Conservation (phyloP, 1,140 invertebrate species). For the Acromyrmex echinatior region DNA sequence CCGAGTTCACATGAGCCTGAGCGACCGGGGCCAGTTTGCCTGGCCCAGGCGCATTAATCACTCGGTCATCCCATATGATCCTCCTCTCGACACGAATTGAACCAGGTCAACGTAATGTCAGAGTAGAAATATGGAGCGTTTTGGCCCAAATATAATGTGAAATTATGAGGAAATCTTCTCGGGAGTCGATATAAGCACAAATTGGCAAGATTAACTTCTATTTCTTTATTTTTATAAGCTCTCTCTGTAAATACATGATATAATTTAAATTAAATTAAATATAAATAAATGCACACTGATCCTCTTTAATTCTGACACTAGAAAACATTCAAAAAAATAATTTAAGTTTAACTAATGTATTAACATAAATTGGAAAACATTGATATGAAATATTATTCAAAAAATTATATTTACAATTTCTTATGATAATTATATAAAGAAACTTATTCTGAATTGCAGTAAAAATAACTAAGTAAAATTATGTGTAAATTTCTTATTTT, state of each 20-base stretch:
- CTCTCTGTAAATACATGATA: neutral
- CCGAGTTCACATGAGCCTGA: constrained; percentile 67
- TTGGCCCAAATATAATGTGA: neutral
- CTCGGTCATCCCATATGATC: constrained; percentile 3
- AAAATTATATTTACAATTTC: neutral
- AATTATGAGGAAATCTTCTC: neutral
- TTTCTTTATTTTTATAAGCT: neutral
- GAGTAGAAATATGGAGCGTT: neutral
- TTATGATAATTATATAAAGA: neutral
- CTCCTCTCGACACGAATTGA: neutral
- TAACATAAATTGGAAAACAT: neutral
- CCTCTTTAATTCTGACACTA: neutral
- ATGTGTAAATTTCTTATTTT: neutral
- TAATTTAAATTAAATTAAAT: neutral
- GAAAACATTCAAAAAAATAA: neutral
- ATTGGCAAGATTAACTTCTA: neutral
- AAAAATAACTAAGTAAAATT: neutral
- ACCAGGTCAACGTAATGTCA: constrained; percentile 19
- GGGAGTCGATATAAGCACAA: neutral
- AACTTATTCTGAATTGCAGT: neutral
- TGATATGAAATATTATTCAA: neutral
- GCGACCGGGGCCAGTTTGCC: constrained; percentile 53
- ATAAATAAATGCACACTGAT: neutral
- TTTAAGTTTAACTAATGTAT: neutral
- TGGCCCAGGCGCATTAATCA: constrained; percentile 60